Conservation (phyloP, 2,888 invertebrate genomes). For the Nomada fabriciana region DNA sequence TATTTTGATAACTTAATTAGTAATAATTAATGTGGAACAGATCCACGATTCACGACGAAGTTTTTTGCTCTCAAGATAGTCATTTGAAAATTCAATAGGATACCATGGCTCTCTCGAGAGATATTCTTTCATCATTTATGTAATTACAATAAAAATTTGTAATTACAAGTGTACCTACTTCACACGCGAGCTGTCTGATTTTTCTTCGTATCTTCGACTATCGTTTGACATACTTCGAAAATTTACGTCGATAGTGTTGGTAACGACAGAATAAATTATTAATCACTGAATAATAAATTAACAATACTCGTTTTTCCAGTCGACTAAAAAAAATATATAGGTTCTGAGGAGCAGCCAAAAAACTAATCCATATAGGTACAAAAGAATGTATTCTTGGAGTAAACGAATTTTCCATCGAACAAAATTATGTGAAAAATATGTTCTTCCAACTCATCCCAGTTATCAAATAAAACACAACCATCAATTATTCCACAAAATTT, state of each 20-base stretch:
- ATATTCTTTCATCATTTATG: background rate
- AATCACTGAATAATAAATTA: slow-evolving; percentile 55
- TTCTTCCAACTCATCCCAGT: too few relatives aligned
- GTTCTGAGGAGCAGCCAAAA: slow-evolving; percentile 22
- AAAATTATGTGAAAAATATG: too few relatives aligned
- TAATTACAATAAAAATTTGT: background rate
- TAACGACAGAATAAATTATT: slow-evolving; percentile 42
- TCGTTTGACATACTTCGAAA: slow-evolving; percentile 10
- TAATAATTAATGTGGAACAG: background rate
- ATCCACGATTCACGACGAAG: background rate
- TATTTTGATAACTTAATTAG: slow-evolving; percentile 7
- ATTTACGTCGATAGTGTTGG: background rate
- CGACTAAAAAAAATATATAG: slow-evolving; percentile 2
- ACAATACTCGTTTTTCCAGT: slow-evolving; percentile 34
- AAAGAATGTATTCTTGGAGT: too few relatives aligned
- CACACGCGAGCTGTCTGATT: background rate
- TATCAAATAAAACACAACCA: background rate
- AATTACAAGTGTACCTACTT: background rate
- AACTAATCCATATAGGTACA: background rate
- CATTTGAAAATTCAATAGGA: background rate
- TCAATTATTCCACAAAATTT: too few relatives aligned
- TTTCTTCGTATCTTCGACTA: background rate
- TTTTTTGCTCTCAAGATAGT: background rate
- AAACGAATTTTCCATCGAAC: too few relatives aligned
- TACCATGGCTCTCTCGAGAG: background rate